Evolutionary conservation across 1,140 invertebrate species (phyloP).

Genomic region (Ganaspis sp.): DNA sequence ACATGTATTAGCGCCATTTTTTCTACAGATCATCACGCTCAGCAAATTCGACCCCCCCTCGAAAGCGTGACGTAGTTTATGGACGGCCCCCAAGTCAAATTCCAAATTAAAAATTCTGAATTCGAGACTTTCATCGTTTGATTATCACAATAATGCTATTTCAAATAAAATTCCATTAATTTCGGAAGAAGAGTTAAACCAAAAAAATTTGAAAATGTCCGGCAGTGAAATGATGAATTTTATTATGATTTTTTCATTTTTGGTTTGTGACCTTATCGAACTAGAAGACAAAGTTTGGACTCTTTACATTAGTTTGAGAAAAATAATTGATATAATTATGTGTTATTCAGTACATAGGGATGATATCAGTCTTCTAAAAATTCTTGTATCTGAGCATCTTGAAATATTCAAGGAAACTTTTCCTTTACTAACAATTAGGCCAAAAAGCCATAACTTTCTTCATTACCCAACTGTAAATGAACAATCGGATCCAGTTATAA

Average conservation of each 20-base stretch:
- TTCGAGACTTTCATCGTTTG: neutral
- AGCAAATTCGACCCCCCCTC: too few relatives aligned
- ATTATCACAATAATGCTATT: neutral
- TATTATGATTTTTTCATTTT: neutral
- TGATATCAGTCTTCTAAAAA: neutral
- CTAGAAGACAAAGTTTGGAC: neutral
- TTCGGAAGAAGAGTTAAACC: neutral
- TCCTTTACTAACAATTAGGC: neutral
- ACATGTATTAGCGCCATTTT: too few relatives aligned
- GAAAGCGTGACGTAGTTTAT: too few relatives aligned
- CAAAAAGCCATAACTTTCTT: neutral
- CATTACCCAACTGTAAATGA: neutral
- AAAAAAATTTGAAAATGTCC: slow-evolving; percentile 4
- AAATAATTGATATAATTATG: slow-evolving; percentile 1
- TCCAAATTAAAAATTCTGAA: neutral
- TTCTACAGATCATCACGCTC: too few relatives aligned
- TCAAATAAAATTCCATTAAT: neutral
- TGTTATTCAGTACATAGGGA: neutral
- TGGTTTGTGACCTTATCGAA: neutral
- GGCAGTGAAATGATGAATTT: slow-evolving; percentile 14
- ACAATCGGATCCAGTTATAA: neutral
- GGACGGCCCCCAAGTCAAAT: too few relatives aligned
- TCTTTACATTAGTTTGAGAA: neutral
- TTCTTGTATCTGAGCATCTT: neutral
- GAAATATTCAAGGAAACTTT: neutral